Base-by-base conservation (phyloP, 1,140 invertebrate genomes). In the Pseudachorutes palmiensis region DNA sequence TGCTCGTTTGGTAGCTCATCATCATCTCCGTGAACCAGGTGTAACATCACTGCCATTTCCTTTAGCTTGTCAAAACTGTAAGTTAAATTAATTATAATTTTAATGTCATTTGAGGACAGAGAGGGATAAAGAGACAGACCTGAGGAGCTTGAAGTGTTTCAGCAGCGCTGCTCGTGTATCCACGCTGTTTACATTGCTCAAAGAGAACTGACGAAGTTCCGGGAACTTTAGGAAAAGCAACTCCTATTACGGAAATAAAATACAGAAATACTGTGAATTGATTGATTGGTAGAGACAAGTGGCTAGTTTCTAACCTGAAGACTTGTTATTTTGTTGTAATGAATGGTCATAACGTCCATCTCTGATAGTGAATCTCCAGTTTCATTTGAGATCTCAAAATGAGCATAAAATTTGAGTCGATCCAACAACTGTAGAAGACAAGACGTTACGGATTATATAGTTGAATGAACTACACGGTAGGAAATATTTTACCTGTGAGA, bases 351-450 rank as follows among this genome's bases (percentile, higher is more conserved):
- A 84, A 98, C 94, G 75, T 99, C 90, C 70, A 91, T 86, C 76
- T 97, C 91, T 0, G 88, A 94, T 28, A 99, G 81, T 0, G 94
- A 90, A 77, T 97, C 92, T 0, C 97, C 97, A 1, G 88, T 92
- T 73, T 92, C 88, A 77, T 99, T 95, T 79, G 92, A 96, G 66
- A 99, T 98, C 80, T 99, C 97, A 81, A 99, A 99, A 68, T 90
- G 84, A 0, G 91, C 87, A 79, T 99, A 99, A 76, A 98, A 97
- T 77, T 94, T 94, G 14, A 99, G 79, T 87, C 95, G 96, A 69
- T 97, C 90, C 71, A 99, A 77, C 2, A 99, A 80, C 88, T 98
- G 81, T 29, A 85, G 84, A 74, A 76, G 75, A 75, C 77, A 76
- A 75, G 36, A 71, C n/a, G 22, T 26, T 16, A 45, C 9, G 36